phyloP scores from a whole-genome alignment of 2,113 vertebrate species.

The Tetraodon nigroviridis region DNA sequence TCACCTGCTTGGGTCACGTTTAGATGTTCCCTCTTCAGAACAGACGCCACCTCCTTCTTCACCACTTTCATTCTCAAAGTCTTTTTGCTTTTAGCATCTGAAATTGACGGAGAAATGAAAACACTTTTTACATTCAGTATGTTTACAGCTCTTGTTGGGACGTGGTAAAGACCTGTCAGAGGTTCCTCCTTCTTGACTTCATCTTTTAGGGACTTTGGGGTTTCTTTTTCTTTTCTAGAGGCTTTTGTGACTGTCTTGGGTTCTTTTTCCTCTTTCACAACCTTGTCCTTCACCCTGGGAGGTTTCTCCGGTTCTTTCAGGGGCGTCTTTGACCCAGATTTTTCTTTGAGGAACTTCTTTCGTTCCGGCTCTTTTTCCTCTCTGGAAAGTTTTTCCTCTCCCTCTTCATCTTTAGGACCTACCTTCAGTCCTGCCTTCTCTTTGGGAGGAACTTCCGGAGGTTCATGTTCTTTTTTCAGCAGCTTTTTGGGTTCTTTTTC shows the following conservation, averaged over 20 bases:
- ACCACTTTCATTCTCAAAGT: constrained; percentile 17
- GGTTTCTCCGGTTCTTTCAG: background rate
- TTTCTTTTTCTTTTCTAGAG: constrained; percentile 12
- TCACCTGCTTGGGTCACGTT: constrained; percentile 59
- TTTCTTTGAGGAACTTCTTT: background rate
- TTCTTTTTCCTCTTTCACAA: background rate
- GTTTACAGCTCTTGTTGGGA: background rate
- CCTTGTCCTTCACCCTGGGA: background rate
- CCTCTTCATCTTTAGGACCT: background rate
- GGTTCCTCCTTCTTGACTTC: constrained; percentile 13
- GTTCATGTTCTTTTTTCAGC: background rate
- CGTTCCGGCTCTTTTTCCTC: background rate
- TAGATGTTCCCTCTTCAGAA: constrained; percentile 54
- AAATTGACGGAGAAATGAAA: constrained; percentile 9
- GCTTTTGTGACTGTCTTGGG: constrained; percentile 6
- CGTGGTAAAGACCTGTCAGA: constrained; percentile 26
- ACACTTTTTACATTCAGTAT: too few relatives aligned
- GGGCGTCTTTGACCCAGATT: background rate
- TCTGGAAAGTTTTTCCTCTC: background rate
- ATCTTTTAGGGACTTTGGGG: constrained; percentile 9
- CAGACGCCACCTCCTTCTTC: constrained; percentile 21
- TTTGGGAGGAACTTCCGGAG: background rate
- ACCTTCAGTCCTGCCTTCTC: background rate
- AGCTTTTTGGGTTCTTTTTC: background rate
- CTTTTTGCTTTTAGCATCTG: constrained; percentile 29